Conservation (phyloP, 2,797 vertebrate genomes). For the Huso huso region DNA sequence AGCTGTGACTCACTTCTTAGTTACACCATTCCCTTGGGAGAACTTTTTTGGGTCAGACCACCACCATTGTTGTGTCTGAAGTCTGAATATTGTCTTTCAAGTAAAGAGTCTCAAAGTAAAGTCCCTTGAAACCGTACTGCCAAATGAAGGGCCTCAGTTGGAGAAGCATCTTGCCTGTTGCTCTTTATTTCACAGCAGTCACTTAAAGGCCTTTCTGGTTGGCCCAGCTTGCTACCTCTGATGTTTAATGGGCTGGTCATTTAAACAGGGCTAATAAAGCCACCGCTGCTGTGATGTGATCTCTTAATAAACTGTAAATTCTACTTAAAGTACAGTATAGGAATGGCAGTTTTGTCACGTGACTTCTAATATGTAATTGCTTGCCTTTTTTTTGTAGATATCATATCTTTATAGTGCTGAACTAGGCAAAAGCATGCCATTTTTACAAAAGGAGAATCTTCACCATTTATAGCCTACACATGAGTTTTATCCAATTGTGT, state of each 20-base stretch:
- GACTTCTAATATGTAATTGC: no score
- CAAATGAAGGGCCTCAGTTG: neutral
- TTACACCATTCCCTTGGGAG: neutral
- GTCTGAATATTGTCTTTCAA: neutral
- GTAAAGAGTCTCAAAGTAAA: neutral
- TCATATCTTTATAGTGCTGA: no score
- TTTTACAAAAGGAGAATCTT: no score
- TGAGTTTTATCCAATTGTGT: no score
- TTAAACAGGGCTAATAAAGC: slow-evolving; percentile 12
- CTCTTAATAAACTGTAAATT: neutral
- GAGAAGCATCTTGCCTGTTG: neutral
- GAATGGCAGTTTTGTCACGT: no score
- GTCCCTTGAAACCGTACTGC: neutral
- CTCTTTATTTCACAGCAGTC: neutral
- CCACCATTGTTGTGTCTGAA: neutral
- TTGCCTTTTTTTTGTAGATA: no score
- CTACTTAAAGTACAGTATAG: neutral
- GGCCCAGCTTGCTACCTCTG: neutral
- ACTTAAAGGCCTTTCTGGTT: neutral
- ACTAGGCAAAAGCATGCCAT: no score
- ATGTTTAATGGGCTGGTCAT: slow-evolving; percentile 11
- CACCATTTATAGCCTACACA: no score
- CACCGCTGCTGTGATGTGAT: neutral
- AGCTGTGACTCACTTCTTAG: no score
- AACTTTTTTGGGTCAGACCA: neutral